Conservation (phyloP, 2,888 invertebrate genomes). For the Trissoscelio sp. region DNA sequence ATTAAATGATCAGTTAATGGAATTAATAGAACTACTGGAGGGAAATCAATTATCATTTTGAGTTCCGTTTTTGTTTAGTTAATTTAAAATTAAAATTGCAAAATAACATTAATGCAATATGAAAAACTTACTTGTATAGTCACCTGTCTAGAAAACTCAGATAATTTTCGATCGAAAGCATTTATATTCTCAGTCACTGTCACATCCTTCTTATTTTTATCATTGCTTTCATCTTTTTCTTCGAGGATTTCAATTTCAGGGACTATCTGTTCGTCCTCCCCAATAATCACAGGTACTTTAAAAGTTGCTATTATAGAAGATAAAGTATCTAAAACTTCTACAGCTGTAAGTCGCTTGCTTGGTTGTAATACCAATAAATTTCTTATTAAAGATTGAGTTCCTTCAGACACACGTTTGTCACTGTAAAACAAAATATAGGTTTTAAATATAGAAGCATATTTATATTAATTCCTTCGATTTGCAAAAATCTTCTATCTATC, state of each 20-base stretch:
- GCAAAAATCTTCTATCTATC: too few species aligned
- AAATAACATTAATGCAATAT: too few species aligned
- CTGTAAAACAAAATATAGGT: constrained; percentile 76
- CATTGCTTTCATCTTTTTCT: constrained; percentile 59
- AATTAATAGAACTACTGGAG: too few species aligned
- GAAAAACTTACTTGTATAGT: constrained; percentile 75
- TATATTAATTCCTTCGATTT: too few species aligned
- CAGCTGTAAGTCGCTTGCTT: constrained; percentile 87
- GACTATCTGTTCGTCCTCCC: constrained; percentile 86
- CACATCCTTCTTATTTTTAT: constrained; percentile 35
- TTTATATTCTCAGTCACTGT: constrained; percentile 34
- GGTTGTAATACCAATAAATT: constrained; percentile 88
- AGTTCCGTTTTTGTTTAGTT: constrained; percentile 10
- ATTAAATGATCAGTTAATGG: too few species aligned
- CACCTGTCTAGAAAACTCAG: constrained; percentile 77
- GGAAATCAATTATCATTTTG: too few species aligned
- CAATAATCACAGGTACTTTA: constrained; percentile 83
- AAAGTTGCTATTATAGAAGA: constrained; percentile 86
- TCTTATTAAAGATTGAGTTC: constrained; percentile 87
- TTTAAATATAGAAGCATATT: neutral
- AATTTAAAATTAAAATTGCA: neutral
- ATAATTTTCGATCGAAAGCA: constrained; percentile 68
- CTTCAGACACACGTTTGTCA: constrained; percentile 86
- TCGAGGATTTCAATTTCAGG: constrained; percentile 83
- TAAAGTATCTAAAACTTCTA: constrained; percentile 87